Conservation (phyloP, 2,888 invertebrate species). For the Netelia virgata region DNA sequence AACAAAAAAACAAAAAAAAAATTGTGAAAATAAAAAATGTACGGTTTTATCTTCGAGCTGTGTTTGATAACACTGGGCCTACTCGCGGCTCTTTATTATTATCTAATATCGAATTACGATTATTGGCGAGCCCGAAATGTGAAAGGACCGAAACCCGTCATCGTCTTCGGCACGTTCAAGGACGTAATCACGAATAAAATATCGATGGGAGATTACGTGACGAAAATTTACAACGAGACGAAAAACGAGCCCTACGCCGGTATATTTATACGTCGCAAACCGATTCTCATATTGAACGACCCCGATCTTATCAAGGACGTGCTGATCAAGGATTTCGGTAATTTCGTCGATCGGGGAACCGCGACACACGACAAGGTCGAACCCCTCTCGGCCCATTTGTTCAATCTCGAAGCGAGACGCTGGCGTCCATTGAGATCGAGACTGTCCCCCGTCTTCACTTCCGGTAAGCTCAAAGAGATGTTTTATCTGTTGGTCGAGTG, state of each 20-base stretch:
- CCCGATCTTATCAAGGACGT: slow-evolving; percentile 59
- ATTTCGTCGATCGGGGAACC: slow-evolving; percentile 63
- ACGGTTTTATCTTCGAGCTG: slow-evolving; percentile 40
- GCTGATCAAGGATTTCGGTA: slow-evolving; percentile 67
- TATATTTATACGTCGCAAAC: slow-evolving; percentile 72
- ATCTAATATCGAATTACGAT: slow-evolving; percentile 80
- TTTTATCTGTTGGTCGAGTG: slow-evolving; percentile 83
- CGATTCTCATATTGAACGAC: slow-evolving; percentile 56
- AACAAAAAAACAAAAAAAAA: too few species aligned
- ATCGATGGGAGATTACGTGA: slow-evolving; percentile 46
- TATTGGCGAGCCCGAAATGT: slow-evolving; percentile 83
- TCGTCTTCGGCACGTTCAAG: slow-evolving; percentile 81
- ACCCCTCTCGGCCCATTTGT: slow-evolving; percentile 81
- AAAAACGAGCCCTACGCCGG: slow-evolving; percentile 78
- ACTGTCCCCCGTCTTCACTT: slow-evolving; percentile 85
- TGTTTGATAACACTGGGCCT: slow-evolving; percentile 53
- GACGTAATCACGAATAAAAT: slow-evolving; percentile 44
- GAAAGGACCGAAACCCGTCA: slow-evolving; percentile 79
- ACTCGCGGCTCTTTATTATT: slow-evolving; percentile 55
- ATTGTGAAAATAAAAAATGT: slow-evolving; percentile 34
- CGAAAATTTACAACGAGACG: slow-evolving; percentile 49
- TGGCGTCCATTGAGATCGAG: slow-evolving; percentile 85
- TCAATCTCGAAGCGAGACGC: slow-evolving; percentile 81
- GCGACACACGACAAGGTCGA: slow-evolving; percentile 73
- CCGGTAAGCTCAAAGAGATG: slow-evolving; percentile 85